These are phyloP conservation scores for Dolichotis patagonum DNA, from an alignment of 2,113 vertebrate species.

Conservation along the genomic window DNA sequence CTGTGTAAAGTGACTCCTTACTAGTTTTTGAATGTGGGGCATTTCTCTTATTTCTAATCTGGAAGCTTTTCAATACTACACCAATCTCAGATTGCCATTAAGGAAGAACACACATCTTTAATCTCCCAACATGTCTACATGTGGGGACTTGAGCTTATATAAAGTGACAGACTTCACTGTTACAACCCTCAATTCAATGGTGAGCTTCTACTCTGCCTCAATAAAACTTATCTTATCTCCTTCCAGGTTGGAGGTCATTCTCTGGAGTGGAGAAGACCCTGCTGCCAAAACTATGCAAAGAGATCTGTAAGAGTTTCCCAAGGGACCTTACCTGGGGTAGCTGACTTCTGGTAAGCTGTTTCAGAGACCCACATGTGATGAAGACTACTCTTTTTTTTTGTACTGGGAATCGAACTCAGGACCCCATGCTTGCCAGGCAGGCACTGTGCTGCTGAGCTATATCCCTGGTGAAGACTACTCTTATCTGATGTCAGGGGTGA, in stretches of 20 bases:
- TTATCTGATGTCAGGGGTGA: constrained; percentile 25
- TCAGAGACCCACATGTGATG: background rate
- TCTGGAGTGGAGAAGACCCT: background rate
- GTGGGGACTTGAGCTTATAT: background rate
- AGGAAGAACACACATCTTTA: background rate
- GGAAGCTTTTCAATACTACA: background rate
- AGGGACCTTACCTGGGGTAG: background rate
- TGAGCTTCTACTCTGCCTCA: background rate
- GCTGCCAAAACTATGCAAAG: background rate
- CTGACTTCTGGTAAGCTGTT: background rate
- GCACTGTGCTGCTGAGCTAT: too few species aligned
- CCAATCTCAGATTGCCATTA: background rate
- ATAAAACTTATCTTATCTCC: background rate
- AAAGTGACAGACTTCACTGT: background rate
- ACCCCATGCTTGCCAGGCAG: too few species aligned
- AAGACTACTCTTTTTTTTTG: background rate
- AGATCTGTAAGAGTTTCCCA: background rate
- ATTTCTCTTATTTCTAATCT: constrained; percentile 37
- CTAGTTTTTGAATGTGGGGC: background rate
- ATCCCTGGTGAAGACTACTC: background rate
- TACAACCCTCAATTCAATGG: background rate
- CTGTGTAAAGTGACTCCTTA: background rate
- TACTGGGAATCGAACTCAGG: too few species aligned
- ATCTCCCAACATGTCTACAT: background rate
- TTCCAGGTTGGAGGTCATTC: background rate